Evolutionary conservation across 2,797 vertebrate genomes (phyloP).

Genomic region (Pogonophryne albipinna): DNA sequence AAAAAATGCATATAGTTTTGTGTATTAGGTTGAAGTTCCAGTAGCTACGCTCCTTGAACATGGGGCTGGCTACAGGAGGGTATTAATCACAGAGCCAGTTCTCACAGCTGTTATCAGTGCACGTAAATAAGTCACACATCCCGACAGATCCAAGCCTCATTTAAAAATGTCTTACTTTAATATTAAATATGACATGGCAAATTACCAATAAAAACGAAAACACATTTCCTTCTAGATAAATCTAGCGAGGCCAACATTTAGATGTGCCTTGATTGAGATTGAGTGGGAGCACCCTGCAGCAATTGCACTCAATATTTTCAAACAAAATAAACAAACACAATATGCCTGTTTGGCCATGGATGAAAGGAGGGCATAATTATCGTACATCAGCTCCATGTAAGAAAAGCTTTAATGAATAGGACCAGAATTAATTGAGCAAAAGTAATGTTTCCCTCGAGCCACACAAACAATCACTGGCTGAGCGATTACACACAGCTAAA

Average conservation of each 20-base stretch:
- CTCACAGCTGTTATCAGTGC: background rate
- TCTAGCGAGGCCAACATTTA: slow-evolving; percentile 6
- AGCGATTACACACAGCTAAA: slow-evolving; percentile 1
- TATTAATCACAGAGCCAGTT: slow-evolving; percentile 10
- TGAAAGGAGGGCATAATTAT: slow-evolving; percentile 29
- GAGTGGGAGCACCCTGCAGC: slow-evolving; percentile 32
- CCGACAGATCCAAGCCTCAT: slow-evolving; percentile 18
- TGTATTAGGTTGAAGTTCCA: background rate
- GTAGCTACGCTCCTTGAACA: background rate
- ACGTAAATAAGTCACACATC: slow-evolving; percentile 2
- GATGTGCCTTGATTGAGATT: slow-evolving; percentile 35
- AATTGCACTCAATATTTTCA: slow-evolving; percentile 29
- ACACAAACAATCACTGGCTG: slow-evolving; percentile 17
- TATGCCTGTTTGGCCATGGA: slow-evolving; percentile 37
- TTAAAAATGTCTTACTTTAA: slow-evolving; percentile 18
- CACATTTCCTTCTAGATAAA: slow-evolving; percentile 10
- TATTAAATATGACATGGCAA: slow-evolving; percentile 12
- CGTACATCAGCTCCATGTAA: slow-evolving; percentile 20
- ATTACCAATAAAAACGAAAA: slow-evolving; percentile 24
- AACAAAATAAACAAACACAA: slow-evolving; percentile 47
- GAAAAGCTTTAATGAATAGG: slow-evolving; percentile 21
- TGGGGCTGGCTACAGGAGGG: background rate
- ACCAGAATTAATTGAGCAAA: slow-evolving; percentile 31
- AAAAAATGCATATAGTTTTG: slow-evolving; percentile 3
- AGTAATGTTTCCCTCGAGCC: slow-evolving; percentile 26